Evolutionary conservation across 2,888 invertebrate genomes (phyloP).

Genomic region (Danaus chrysippus): DNA sequence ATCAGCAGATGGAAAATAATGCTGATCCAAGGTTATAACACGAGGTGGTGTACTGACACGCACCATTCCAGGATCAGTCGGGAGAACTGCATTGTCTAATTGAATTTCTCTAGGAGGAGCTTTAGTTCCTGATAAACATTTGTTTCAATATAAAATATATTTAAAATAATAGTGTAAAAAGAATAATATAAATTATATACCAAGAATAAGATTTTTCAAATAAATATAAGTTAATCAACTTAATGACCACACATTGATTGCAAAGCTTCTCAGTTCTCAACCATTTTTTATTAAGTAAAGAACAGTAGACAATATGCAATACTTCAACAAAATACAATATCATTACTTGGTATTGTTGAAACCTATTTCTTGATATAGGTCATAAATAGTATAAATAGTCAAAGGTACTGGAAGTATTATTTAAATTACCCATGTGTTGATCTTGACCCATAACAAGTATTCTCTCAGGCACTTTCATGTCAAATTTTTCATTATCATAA

Average conservation of each 20-base stretch:
- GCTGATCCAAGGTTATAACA: conserved; percentile 90
- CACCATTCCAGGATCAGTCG: conserved; percentile 84
- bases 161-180: background rate
- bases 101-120: conserved; percentile 93
- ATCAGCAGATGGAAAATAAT: conserved; percentile 87
- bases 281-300: no score
- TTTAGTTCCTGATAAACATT: conserved; percentile 81
- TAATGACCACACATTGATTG: no score
- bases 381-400: background rate
- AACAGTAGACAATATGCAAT: no score
- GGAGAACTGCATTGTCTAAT: conserved; percentile 89
- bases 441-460: conserved; percentile 92
- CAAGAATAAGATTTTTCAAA: no score
- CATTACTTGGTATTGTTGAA: no score
- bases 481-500: conserved; percentile 85
- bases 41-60: conserved; percentile 94
- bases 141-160: background rate
- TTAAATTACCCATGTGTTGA: conserved; percentile 78
- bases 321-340: no score
- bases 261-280: no score
- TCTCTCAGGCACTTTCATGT: conserved; percentile 96
- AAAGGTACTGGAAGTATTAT: background rate
- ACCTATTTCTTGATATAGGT: no score
- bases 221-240: no score
- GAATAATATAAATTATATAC: no score